These are phyloP conservation scores for Lithophane leautieri DNA, from an alignment of 2,888 invertebrate genomes.

Conservation along the genomic window DNA sequence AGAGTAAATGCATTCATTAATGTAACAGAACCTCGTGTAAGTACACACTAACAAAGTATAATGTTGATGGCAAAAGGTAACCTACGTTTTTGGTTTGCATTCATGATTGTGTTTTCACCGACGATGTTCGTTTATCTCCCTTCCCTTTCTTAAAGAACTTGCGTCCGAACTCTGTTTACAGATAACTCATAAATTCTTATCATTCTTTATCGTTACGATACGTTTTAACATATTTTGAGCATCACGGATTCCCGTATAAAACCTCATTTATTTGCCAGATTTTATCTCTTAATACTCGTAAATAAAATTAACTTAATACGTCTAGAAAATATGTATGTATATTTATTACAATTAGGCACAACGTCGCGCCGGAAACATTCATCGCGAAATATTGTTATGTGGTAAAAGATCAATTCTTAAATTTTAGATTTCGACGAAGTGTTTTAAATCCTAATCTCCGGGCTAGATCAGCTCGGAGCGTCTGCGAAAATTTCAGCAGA, in stretches of 20 bases:
- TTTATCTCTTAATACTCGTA: slow-evolving; percentile 85
- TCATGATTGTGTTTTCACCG: slow-evolving; percentile 76
- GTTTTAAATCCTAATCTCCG: slow-evolving; percentile 86
- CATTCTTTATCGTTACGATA: slow-evolving; percentile 76
- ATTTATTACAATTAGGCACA: slow-evolving; percentile 87
- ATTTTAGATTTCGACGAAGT: slow-evolving; percentile 86
- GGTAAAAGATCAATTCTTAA: slow-evolving; percentile 89
- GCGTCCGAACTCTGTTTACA: slow-evolving; percentile 76
- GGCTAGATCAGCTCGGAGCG: slow-evolving; percentile 80
- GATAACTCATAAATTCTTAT: slow-evolving; percentile 80
- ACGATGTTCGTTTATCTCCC: slow-evolving; percentile 67
- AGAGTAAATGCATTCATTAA: slow-evolving; percentile 74
- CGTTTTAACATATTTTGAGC: slow-evolving; percentile 86
- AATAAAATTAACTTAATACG: slow-evolving; percentile 88
- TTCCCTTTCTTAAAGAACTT: slow-evolving; percentile 66
- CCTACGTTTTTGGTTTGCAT: slow-evolving; percentile 89
- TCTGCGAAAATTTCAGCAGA: slow-evolving; percentile 79
- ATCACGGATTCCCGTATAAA: slow-evolving; percentile 79
- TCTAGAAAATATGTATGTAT: slow-evolving; percentile 87
- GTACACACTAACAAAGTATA: slow-evolving; percentile 82
- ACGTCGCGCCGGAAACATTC: slow-evolving; percentile 86
- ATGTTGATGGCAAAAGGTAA: slow-evolving; percentile 89
- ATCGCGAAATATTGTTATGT: slow-evolving; percentile 89
- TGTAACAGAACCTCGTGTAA: slow-evolving; percentile 78
- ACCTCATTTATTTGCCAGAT: slow-evolving; percentile 84